phyloP scores from a whole-genome alignment of 1,140 invertebrate species.

The Episyrphus balteatus region DNA sequence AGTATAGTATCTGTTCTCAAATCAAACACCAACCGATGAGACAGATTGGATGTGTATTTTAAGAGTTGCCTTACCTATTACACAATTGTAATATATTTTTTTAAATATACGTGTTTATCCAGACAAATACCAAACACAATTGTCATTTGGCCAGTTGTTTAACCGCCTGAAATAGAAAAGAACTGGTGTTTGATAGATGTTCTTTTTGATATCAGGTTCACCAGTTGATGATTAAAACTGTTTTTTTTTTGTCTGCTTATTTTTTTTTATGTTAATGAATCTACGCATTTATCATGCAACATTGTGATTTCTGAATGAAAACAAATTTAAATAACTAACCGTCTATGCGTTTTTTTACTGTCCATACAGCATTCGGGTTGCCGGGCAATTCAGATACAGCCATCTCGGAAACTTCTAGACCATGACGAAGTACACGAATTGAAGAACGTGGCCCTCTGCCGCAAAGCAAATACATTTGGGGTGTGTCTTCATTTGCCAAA shows the following conservation, averaged over 20 bases:
- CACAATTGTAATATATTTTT: slow-evolving; percentile 15
- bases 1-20: slow-evolving; percentile 4
- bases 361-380: slow-evolving; percentile 99
- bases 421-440: slow-evolving; percentile 86
- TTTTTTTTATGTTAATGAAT: not conserved
- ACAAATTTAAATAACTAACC: slow-evolving; percentile 20
- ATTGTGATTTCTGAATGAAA: not conserved
- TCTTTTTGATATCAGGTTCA: slow-evolving; percentile 42
- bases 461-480: slow-evolving; percentile 93
- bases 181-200: slow-evolving; percentile 55
- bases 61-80: slow-evolving; percentile 36
- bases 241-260: not conserved
- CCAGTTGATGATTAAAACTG: slow-evolving; percentile 36
- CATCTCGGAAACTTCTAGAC: slow-evolving; percentile 98
- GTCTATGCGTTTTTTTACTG: slow-evolving; percentile 90
- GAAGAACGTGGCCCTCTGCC: slow-evolving; percentile 90
- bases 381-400: slow-evolving; percentile 97
- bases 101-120: slow-evolving; percentile 2
- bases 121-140: slow-evolving; percentile 8
- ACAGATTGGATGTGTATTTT: slow-evolving; percentile 18
- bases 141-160: slow-evolving; percentile 18
- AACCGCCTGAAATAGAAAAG: slow-evolving; percentile 49
- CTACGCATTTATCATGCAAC: not conserved
- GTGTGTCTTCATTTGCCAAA: slow-evolving; percentile 95
- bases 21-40: not conserved